Evolutionary conservation across 1,140 invertebrate genomes (phyloP).

Genomic region (Heliconius congener): DNA sequence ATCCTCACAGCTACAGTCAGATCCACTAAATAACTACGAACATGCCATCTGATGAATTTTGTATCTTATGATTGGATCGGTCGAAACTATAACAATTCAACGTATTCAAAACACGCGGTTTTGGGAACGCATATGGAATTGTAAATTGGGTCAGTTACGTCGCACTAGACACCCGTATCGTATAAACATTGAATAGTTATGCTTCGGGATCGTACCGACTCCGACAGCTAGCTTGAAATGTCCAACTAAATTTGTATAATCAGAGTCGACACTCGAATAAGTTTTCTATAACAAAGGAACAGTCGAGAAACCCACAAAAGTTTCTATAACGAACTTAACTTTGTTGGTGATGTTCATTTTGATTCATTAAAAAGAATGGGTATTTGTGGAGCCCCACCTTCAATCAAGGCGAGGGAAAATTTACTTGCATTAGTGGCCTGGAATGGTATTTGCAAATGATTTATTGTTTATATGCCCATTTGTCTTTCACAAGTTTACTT

Average conservation of each 20-base stretch:
- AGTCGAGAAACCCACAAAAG: conserved; percentile 42
- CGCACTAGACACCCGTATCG: conserved; percentile 36
- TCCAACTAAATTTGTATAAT: conserved; percentile 10
- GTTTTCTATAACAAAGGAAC: conserved; percentile 29
- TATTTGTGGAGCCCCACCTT: conserved; percentile 36
- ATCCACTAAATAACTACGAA: not conserved
- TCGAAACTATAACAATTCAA: conserved; percentile 21
- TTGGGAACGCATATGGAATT: conserved; percentile 37
- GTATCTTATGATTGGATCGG: conserved; percentile 8
- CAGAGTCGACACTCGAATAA: conserved; percentile 1
- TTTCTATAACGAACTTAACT: conserved; percentile 46
- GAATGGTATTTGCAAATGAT: conserved; percentile 21
- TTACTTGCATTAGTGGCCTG: conserved; percentile 25
- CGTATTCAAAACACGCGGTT: conserved; percentile 28
- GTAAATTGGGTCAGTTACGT: conserved; percentile 45
- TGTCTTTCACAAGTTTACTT: not conserved
- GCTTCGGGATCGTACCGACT: not conserved
- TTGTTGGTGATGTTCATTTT: conserved; percentile 46
- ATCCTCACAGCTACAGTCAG: not conserved
- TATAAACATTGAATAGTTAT: conserved; percentile 39
- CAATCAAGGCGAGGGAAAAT: conserved; percentile 21
- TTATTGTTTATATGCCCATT: conserved; percentile 13
- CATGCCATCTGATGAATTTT: conserved; percentile 9
- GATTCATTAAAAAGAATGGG: conserved; percentile 39
- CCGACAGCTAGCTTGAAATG: not conserved